Percentiles rank a stretch among this genome's conserved stretches.
These are phyloP conservation scores for Hapalemur alaotrensis DNA, from an alignment of 2,797 vertebrate species.

Conservation along the genomic window DNA sequence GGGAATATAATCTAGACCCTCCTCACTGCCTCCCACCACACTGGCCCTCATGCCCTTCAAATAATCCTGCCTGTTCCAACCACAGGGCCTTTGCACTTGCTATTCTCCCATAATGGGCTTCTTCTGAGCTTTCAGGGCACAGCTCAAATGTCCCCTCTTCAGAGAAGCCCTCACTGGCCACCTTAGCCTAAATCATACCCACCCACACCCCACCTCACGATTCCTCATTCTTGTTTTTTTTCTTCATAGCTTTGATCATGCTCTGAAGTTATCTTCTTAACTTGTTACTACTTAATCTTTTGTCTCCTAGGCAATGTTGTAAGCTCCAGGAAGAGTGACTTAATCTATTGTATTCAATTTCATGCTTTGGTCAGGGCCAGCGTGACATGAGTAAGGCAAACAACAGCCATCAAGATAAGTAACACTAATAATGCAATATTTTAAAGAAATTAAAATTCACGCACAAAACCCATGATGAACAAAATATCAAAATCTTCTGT, in stretches of 20 bases:
- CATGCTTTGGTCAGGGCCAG: not conserved
- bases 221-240: not conserved
- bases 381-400: not conserved
- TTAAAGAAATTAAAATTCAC: not conserved
- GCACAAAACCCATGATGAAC: not conserved
- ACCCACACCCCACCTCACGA: not conserved
- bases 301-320: not conserved
- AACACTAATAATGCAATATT: not conserved
- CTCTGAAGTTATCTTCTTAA: not conserved
- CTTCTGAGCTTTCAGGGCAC: not conserved
- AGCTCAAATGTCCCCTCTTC: not conserved
- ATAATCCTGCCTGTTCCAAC: not conserved
- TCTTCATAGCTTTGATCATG: not conserved
- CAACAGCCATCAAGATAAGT: not conserved
- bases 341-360: not conserved
- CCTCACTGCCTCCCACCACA: not conserved
- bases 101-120: not conserved
- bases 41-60: not conserved
- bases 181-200: not conserved
- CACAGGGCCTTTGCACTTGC: conserved; percentile 15
- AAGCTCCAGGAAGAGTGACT: not conserved
- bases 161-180: not conserved
- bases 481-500: not conserved
- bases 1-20: not conserved
- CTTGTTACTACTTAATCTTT: not conserved